phyloP scores from a whole-genome alignment of 2,888 invertebrate species.

The Melinaea marsaeus region DNA sequence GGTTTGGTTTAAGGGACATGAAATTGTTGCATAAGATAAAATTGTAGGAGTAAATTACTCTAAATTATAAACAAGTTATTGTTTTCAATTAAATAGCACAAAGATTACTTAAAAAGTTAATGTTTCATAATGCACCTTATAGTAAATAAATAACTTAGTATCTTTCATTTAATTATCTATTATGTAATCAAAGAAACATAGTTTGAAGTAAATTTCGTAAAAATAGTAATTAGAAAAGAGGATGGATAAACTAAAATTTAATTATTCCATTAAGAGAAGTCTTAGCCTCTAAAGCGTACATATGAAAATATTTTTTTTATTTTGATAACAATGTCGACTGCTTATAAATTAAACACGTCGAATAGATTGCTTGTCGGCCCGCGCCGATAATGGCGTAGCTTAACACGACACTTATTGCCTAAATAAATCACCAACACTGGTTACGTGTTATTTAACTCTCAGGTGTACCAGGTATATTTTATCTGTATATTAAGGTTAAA shows the following conservation, averaged over 20 bases:
- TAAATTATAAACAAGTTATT: too few relatives aligned
- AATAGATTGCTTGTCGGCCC: constrained; percentile 41
- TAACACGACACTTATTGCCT: constrained; percentile 71
- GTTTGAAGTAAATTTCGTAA: too few relatives aligned
- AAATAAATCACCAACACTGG: constrained; percentile 55
- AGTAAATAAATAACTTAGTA: too few relatives aligned
- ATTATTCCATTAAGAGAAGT: too few relatives aligned
- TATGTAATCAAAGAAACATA: too few relatives aligned
- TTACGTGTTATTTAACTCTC: constrained; percentile 26
- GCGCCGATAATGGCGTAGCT: constrained; percentile 57
- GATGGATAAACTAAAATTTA: too few relatives aligned
- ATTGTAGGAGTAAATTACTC: background rate
- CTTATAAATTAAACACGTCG: constrained; percentile 27
- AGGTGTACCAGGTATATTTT: constrained; percentile 21
- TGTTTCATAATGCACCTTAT: too few relatives aligned
- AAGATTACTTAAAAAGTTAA: too few relatives aligned
- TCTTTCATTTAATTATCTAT: too few relatives aligned
- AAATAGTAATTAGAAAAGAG: too few relatives aligned
- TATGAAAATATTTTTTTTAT: constrained; percentile 1
- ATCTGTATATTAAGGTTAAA: constrained; percentile 8
- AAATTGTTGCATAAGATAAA: background rate
- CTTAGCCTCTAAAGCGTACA: too few relatives aligned
- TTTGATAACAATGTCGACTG: constrained; percentile 7
- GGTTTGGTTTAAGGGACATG: constrained; percentile 33
- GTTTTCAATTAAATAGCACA: too few relatives aligned